Evolutionary conservation across 2,797 vertebrate species (phyloP).

Genomic region (Harpagifer antarcticus): DNA sequence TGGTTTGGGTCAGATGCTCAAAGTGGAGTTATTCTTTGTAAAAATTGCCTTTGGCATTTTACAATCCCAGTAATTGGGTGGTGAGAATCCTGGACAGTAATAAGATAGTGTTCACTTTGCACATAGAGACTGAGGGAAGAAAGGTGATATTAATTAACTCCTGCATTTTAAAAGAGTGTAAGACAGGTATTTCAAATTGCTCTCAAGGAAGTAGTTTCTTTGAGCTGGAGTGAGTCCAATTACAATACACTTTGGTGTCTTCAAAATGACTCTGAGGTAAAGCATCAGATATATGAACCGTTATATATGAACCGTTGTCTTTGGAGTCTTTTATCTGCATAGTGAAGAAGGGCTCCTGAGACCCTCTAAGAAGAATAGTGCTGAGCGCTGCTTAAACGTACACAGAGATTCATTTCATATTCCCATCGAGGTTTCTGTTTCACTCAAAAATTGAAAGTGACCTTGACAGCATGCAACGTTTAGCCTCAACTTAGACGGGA

Average conservation of each 20-base stretch:
- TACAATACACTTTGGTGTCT: conserved; percentile 55
- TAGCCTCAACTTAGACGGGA: conserved; percentile 59
- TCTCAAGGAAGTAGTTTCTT: conserved; percentile 35
- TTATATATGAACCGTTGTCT: conserved; percentile 66
- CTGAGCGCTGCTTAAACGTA: conserved; percentile 71
- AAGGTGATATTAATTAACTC: conserved; percentile 44
- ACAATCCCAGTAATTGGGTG: conserved; percentile 35
- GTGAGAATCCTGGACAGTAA: conserved; percentile 30
- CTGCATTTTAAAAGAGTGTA: conserved; percentile 43
- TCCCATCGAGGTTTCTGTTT: conserved; percentile 72
- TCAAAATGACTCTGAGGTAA: conserved; percentile 57
- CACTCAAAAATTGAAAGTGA: conserved; percentile 62
- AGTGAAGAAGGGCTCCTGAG: conserved; percentile 56
- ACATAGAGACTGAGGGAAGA: conserved; percentile 24
- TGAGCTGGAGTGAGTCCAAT: conserved; percentile 41
- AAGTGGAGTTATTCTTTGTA: conserved; percentile 29
- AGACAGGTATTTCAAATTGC: conserved; percentile 36
- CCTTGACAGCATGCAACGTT: conserved; percentile 73
- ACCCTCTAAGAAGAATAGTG: conserved; percentile 66
- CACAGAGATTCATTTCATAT: conserved; percentile 78
- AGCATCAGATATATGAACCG: conserved; percentile 52
- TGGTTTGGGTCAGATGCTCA: conserved; percentile 6
- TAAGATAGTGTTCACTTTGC: conserved; percentile 29
- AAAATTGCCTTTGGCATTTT: conserved; percentile 40
- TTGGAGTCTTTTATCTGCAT: conserved; percentile 73